Base-by-base conservation (phyloP, 2,797 vertebrate genomes). In the Graptemys geographica region DNA sequence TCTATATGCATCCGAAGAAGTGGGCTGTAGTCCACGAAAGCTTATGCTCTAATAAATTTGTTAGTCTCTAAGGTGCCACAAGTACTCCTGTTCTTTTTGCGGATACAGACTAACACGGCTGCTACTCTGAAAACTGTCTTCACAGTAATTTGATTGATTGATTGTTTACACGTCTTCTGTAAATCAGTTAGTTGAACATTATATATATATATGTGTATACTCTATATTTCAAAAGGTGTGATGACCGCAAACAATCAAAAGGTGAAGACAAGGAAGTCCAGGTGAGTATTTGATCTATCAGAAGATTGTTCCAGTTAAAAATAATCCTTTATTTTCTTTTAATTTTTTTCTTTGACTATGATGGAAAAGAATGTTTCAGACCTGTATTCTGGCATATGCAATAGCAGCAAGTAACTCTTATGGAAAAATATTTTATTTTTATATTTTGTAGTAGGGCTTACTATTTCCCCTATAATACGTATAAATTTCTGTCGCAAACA, bases 271-370 rank as follows among this genome's bases (percentile, higher is more conserved):
- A 87, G 19, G 72, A 83, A 89, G 28, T 23, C 2, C 23, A 97
- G 95, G 97, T 97, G 69, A 96, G 2, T 87, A 31, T 81, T 96
- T 49, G 27, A 93, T 90, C 79, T 15, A 0, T 82, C 92, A 69
- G 90, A 76, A 41, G 5, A 2, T 88, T 91, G 51, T 51, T 89
- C 31, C 49, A 89, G 27, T 86, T 88, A 19, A 31, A 13, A 53
- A n/a, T 31, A 41, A 41, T 72, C 69, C 69, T 53, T 62, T 21
- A 47, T 53, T 53, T 90, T 47, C 33, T 37, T 52, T 31, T 33
- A 51, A 69, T 25, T 84, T 52, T 51, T 65, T 5, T 76, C 47
- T 41, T 33, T 57, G 37, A 23, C n/a, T 41, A 19, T 72, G 11
- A 33, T 81, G 72, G 15, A 5, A 44, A 88, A 5, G 11, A 1